These are phyloP conservation scores for Drosophila macrospina DNA, from an alignment of 2,888 invertebrate species.

Conservation along the genomic window DNA sequence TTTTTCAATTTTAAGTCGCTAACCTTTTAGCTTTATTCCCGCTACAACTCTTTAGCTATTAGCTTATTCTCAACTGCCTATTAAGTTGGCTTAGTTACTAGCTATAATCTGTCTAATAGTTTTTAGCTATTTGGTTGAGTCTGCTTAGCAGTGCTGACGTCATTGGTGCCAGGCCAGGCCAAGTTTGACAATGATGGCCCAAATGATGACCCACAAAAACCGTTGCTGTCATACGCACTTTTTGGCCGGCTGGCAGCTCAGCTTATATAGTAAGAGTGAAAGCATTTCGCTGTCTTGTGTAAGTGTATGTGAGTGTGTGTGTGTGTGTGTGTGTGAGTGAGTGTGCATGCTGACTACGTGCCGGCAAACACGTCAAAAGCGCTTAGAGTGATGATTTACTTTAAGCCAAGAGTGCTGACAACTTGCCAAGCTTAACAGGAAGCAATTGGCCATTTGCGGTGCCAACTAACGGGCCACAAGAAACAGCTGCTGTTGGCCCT, in stretches of 20 bases:
- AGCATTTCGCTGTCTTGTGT: conserved; percentile 68
- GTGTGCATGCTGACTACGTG: conserved; percentile 63
- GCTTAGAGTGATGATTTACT: conserved; percentile 25
- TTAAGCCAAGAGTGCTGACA: conserved; percentile 7
- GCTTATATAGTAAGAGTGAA: conserved; percentile 72
- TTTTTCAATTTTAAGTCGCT: too few relatives aligned
- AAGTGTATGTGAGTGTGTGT: too few relatives aligned
- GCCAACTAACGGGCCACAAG: conserved; percentile 37
- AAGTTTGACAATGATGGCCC: not conserved
- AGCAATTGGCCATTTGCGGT: conserved; percentile 50
- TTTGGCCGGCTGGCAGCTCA: conserved; percentile 27
- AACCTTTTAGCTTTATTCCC: not conserved
- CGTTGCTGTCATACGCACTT: conserved; percentile 33
- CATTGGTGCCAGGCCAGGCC: conserved; percentile 28
- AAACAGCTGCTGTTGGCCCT: conserved; percentile 21
- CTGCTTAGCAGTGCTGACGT: conserved; percentile 37
- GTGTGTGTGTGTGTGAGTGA: conserved; percentile 12
- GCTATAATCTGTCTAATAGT: not conserved
- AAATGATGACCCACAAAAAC: conserved; percentile 60
- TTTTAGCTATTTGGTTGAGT: not conserved
- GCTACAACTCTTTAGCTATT: not conserved
- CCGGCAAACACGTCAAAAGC: conserved; percentile 72
- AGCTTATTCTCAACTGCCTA: too few relatives aligned
- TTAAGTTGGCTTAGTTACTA: too few relatives aligned
- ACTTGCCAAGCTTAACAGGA: conserved; percentile 56